Conservation (phyloP, 1,140 invertebrate species). For the Caenorhabditis tropicalis region DNA sequence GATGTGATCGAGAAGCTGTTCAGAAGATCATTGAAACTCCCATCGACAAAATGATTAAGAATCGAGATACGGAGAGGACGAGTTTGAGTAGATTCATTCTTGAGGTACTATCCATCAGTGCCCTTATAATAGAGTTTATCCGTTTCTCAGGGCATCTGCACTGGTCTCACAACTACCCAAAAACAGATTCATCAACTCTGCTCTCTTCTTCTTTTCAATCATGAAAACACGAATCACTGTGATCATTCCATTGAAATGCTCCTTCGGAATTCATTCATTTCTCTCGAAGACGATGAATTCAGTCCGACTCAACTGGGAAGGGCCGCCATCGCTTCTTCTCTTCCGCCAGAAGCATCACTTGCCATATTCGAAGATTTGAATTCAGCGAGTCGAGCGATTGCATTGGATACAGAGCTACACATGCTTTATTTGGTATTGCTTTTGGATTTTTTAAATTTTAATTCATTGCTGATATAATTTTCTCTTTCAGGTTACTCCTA, state of each 20-base stretch:
- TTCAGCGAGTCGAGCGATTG: conserved; percentile 86
- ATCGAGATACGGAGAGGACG: background rate
- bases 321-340: conserved; percentile 88
- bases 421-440: conserved; percentile 87
- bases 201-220: background rate
- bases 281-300: conserved; percentile 4
- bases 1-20: conserved; percentile 11
- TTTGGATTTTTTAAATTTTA: too few relatives aligned
- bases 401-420: conserved; percentile 91
- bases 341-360: conserved; percentile 89
- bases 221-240: background rate
- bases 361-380: conserved; percentile 87
- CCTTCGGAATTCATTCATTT: background rate
- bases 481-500: conserved; percentile 58
- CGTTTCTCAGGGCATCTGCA: conserved; percentile 42
- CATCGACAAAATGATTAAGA: background rate
- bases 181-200: conserved; percentile 10
- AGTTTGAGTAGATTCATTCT: conserved; percentile 24
- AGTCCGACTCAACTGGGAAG: conserved; percentile 83
- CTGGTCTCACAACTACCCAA: conserved; percentile 20
- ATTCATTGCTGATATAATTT: too few relatives aligned
- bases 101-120: conserved; percentile 10
- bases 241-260: conserved; percentile 3
- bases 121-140: too few relatives aligned
- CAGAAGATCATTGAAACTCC: conserved; percentile 11